Evolutionary conservation across 2,888 invertebrate genomes (phyloP).

Genomic region (Leptopilina myrica): DNA sequence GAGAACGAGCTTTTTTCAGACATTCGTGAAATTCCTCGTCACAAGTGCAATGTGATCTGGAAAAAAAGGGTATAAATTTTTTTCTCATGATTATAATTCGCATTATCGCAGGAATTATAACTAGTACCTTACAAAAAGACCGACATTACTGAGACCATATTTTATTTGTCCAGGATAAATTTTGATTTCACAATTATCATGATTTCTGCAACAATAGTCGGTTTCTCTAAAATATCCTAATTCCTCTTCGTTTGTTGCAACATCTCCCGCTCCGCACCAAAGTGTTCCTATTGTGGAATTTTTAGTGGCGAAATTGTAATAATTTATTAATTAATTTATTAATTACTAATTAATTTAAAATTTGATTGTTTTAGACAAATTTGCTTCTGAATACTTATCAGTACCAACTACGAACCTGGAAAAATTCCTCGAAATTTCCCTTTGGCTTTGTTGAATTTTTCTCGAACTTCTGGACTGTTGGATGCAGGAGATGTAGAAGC

Average conservation of each 20-base stretch:
- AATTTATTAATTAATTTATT: too few relatives aligned
- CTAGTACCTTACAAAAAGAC: constrained; percentile 80
- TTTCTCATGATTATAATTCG: neutral
- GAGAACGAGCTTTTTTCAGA: constrained; percentile 79
- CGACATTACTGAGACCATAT: constrained; percentile 77
- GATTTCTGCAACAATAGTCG: constrained; percentile 83
- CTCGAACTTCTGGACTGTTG: neutral
- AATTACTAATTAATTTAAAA: too few relatives aligned
- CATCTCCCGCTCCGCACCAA: constrained; percentile 85
- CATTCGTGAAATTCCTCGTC: constrained; percentile 83
- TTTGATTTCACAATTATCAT: constrained; percentile 77
- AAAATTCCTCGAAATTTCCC: constrained; percentile 7
- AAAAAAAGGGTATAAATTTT: constrained; percentile 37
- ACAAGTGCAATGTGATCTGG: constrained; percentile 84
- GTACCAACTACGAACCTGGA: constrained; percentile 15
- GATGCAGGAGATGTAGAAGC: neutral
- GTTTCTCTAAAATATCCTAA: constrained; percentile 81
- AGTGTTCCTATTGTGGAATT: constrained; percentile 79
- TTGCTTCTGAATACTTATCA: too few relatives aligned
- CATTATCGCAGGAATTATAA: neutral
- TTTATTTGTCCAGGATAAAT: neutral
- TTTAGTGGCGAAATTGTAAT: neutral
- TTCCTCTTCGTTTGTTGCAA: constrained; percentile 79
- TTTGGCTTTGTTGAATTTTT: constrained; percentile 23
- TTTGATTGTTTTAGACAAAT: too few relatives aligned